Conservation (phyloP, 1,140 invertebrate genomes). For the Solenopsis invicta region DNA sequence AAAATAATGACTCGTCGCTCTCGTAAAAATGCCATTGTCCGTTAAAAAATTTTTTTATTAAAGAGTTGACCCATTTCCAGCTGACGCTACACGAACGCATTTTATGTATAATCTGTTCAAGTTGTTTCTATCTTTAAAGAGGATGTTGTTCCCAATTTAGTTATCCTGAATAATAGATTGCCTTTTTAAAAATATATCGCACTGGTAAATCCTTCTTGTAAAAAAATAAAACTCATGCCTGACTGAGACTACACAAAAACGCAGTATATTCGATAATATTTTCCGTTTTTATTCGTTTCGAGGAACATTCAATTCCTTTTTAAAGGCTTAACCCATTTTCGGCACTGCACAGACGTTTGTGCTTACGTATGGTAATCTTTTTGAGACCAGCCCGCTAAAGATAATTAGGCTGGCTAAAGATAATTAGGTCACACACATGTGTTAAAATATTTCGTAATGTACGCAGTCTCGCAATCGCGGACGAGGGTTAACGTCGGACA, state of each 20-base stretch:
- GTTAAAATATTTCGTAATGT: slow-evolving; percentile 10
- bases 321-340: slow-evolving; percentile 7
- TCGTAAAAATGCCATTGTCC: background rate
- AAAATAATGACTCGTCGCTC: background rate
- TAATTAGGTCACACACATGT: slow-evolving; percentile 33
- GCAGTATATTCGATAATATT: background rate
- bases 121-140: slow-evolving; percentile 13
- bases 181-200: slow-evolving; percentile 3
- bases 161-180: background rate
- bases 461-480: background rate
- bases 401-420: slow-evolving; percentile 11
- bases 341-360: background rate
- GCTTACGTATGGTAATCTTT: background rate
- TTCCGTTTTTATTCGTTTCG: background rate
- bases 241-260: background rate
- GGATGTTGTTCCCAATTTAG: background rate
- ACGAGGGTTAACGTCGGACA: background rate
- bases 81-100: background rate
- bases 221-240: background rate
- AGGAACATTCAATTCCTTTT: background rate
- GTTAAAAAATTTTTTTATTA: slow-evolving; percentile 16
- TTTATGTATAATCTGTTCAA: slow-evolving; percentile 3
- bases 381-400: background rate
- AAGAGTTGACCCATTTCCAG: slow-evolving; percentile 20
- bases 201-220: background rate